Conservation (phyloP, 2,797 vertebrate genomes). For the Acanthurus leucopareius region DNA sequence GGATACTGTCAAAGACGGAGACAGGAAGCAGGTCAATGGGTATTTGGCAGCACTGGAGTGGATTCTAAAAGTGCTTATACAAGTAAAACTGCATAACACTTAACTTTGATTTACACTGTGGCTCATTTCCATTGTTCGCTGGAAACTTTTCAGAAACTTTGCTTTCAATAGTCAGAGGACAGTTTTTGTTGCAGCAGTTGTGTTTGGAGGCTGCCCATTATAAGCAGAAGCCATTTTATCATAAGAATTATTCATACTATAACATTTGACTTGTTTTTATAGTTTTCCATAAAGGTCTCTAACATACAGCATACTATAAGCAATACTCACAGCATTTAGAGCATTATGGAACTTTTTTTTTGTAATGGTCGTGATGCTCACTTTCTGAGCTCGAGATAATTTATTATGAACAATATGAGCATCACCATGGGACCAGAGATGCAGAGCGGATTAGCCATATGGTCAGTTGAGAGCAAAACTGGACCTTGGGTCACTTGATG, state of each 20-base stretch:
- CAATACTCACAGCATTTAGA: neutral
- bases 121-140: neutral
- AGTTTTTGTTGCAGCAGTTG: neutral
- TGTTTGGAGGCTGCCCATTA: neutral
- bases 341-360: neutral
- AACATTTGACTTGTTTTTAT: neutral
- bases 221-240: neutral
- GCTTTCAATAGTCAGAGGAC: neutral
- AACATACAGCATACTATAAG: neutral
- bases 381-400: constrained; percentile 29
- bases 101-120: neutral
- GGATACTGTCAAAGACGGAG: constrained; percentile 20
- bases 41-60: constrained; percentile 19
- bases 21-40: constrained; percentile 19
- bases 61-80: constrained; percentile 18
- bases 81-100: constrained; percentile 10
- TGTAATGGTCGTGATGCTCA: neutral
- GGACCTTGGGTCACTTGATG: constrained; percentile 44
- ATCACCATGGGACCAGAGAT: constrained; percentile 22
- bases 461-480: constrained; percentile 34
- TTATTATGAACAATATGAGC: constrained; percentile 33
- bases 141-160: constrained; percentile 8
- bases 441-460: constrained; percentile 39
- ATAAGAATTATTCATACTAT: neutral
- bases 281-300: neutral